Evolutionary conservation across 2,888 invertebrate genomes (phyloP).

Genomic region (Andrena trimmerana): DNA sequence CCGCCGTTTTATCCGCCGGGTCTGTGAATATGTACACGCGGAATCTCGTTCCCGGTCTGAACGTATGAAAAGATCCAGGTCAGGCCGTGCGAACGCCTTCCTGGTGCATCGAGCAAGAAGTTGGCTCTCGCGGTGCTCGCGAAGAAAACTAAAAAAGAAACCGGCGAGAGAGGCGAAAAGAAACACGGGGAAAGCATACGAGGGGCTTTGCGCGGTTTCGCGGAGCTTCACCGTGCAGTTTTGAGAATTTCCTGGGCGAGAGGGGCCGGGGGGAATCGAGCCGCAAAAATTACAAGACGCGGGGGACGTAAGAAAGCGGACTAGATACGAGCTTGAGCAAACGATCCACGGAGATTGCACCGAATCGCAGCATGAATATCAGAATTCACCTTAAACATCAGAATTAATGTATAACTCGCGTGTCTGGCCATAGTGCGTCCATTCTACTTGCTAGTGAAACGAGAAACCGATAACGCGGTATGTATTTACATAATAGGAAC

Average conservation of each 20-base stretch:
- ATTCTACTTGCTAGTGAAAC: neutral
- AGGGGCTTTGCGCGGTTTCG: slow-evolving; percentile 37
- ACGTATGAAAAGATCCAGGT: slow-evolving; percentile 71
- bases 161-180: slow-evolving; percentile 27
- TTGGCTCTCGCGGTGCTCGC: slow-evolving; percentile 48
- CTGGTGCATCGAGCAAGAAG: slow-evolving; percentile 59
- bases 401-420: slow-evolving; percentile 1
- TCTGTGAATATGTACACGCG: slow-evolving; percentile 46
- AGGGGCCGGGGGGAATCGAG: slow-evolving; percentile 24
- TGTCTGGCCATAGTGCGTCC: neutral
- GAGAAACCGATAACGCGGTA: too few species aligned
- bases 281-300: slow-evolving; percentile 29
- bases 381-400: neutral
- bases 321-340: neutral
- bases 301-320: neutral
- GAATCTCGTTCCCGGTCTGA: slow-evolving; percentile 47
- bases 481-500: too few species aligned
- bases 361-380: neutral
- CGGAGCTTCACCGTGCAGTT: slow-evolving; percentile 38
- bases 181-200: slow-evolving; percentile 23
- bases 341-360: slow-evolving; percentile 8
- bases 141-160: slow-evolving; percentile 22
- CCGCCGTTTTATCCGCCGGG: slow-evolving; percentile 50
- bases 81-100: slow-evolving; percentile 61
- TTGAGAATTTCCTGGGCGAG: slow-evolving; percentile 35